A percentile compares a stretch with the other conserved stretches of the same genome.
These are phyloP conservation scores for Amphiduros pacificus DNA, from an alignment of 2,888 invertebrate species.

Conservation along the genomic window DNA sequence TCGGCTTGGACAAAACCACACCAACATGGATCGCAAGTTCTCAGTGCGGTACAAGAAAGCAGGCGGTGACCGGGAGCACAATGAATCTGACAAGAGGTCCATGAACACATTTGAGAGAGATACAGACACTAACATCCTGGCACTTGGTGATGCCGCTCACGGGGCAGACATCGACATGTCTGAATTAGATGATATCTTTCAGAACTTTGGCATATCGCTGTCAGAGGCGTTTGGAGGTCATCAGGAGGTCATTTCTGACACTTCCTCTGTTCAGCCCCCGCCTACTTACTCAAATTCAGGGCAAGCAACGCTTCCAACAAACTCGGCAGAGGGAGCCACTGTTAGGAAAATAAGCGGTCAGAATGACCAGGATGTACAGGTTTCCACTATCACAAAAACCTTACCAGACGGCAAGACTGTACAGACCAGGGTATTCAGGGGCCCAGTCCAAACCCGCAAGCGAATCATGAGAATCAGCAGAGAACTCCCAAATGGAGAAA, in stretches of 20 bases:
- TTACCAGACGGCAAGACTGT: conserved; percentile 28
- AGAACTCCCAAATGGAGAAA: conserved; percentile 24
- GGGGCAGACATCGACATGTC: conserved; percentile 22
- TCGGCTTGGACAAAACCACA: too few relatives aligned
- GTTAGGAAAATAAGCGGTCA: not conserved
- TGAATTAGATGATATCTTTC: conserved; percentile 27
- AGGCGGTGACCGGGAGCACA: not conserved
- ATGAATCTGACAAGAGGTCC: conserved; percentile 3
- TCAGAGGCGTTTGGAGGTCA: conserved; percentile 19
- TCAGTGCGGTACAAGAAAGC: conserved; percentile 11
- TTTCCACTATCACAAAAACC: conserved; percentile 24
- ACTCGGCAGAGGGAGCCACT: not conserved
- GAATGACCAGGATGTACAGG: conserved; percentile 7
- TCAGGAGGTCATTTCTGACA: conserved; percentile 8
- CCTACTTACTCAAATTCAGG: not conserved
- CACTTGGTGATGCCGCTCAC: conserved; percentile 32
- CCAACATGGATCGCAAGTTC: conserved; percentile 12
- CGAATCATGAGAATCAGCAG: conserved; percentile 22
- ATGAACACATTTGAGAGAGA: conserved; percentile 24
- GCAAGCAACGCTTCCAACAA: not conserved
- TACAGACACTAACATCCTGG: conserved; percentile 30
- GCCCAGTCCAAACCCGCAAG: conserved; percentile 22
- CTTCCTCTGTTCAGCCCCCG: not conserved
- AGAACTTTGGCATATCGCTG: conserved; percentile 23
- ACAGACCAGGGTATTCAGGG: conserved; percentile 25